These are phyloP conservation scores for Rhagoletis zephyria DNA, from an alignment of 1,140 invertebrate species.

Conservation along the genomic window DNA sequence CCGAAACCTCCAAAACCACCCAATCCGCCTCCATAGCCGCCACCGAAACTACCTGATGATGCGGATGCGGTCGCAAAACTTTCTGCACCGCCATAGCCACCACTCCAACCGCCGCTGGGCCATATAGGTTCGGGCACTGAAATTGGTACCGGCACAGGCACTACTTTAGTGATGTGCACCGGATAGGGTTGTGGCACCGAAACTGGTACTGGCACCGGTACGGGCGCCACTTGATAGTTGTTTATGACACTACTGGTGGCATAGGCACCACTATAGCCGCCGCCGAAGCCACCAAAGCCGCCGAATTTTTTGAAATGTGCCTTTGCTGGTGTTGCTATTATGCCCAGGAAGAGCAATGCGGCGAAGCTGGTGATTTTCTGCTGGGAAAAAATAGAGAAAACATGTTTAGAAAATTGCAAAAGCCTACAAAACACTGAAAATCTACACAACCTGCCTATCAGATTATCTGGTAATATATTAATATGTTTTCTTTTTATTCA, in stretches of 20 bases:
- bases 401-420: not conserved
- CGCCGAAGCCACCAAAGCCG: slow-evolving; percentile 13
- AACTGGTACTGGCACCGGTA: not conserved
- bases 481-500: too few relatives aligned
- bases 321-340: not conserved
- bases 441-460: too few relatives aligned
- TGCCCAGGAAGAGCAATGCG: not conserved
- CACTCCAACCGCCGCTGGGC: not conserved
- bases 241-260: slow-evolving; percentile 13
- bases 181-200: not conserved
- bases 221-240: not conserved
- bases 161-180: not conserved
- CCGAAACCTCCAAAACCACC: slow-evolving; percentile 1
- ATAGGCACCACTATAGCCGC: slow-evolving; percentile 25
- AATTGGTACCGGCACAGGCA: not conserved
- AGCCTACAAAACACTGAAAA: too few relatives aligned
- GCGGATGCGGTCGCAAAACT: slow-evolving; percentile 5
- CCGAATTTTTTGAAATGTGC: slow-evolving; percentile 29
- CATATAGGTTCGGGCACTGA: not conserved
- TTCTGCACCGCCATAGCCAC: not conserved
- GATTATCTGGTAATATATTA: too few relatives aligned
- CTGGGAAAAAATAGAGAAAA: too few relatives aligned
- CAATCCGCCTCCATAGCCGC: slow-evolving; percentile 5
- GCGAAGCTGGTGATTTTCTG: not conserved
- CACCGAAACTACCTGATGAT: slow-evolving; percentile 1